phyloP scores from a whole-genome alignment of 35 echinoderm and acorn worm genomes.

The Hemicentrotus pulcherrimus region DNA sequence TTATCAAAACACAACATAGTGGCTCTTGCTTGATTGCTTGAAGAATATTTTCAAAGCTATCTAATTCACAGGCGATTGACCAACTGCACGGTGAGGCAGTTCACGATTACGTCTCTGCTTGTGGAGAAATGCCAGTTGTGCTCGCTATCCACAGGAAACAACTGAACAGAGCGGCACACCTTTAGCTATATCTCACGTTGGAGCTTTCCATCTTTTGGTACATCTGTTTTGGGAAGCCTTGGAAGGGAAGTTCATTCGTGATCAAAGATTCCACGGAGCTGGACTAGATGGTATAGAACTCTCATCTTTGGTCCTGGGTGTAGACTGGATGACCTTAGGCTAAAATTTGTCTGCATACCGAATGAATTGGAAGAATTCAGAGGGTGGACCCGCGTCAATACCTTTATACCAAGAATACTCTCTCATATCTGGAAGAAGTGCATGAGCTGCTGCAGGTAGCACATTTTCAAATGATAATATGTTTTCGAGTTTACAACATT shows the following conservation, averaged over 20 bases:
- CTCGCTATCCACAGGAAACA: background rate
- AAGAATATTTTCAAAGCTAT: background rate
- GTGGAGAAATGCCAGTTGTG: background rate
- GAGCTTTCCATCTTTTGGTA: background rate
- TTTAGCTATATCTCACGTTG: background rate
- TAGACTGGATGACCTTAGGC: background rate
- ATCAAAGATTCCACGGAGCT: background rate
- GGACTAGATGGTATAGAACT: background rate
- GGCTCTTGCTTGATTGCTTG: background rate
- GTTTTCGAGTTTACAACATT: background rate
- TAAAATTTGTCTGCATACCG: background rate
- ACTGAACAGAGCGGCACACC: background rate
- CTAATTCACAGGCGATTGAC: background rate
- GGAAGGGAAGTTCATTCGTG: background rate
- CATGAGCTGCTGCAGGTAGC: background rate
- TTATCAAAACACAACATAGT: background rate
- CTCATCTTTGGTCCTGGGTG: background rate
- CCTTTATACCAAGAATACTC: background rate
- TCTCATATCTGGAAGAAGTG: background rate
- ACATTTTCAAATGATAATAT: background rate
- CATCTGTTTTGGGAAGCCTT: background rate
- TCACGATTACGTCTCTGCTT: background rate
- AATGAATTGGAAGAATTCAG: background rate
- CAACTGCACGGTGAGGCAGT: background rate
- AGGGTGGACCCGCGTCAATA: background rate